Base-by-base conservation (phyloP, 2,888 invertebrate genomes). In the Xanthia icteritia region DNA sequence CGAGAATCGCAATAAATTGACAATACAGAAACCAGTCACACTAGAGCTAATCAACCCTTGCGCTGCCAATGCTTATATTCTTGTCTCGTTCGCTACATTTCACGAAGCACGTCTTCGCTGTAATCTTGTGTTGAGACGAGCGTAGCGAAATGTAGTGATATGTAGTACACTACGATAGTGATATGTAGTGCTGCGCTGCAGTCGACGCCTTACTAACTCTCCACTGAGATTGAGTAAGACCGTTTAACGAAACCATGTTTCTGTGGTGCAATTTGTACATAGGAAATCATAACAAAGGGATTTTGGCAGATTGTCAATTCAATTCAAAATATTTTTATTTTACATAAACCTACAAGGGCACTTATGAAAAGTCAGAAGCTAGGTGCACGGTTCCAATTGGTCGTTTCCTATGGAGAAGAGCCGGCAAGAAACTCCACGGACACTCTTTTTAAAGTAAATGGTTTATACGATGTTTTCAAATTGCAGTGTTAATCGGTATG, bases 101-200 rank as follows among this genome's bases (percentile, higher is more conserved):
- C 45, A 42, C 51, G 77, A 71, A 76, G 58, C 76, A 71, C 69
- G 71, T 70, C 27, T 27, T 63, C 31, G 48, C 54, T 48, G 73
- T 77, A 77, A 76, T 79, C 67, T 80, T 54, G 77, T 69, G 66
- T 63, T 39, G n/a, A 66, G 45, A 77, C 66, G 81, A 72, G 79
- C 73, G 65, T 36, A 83, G 71, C 66, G 61, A 66, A 73, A 58
- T 54, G 60, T 65, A 63, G 54, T 73, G 64, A 45, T 66, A 58
- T 56, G 56, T 74, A 63, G 73, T 31, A 31, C n/a, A n/a, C n/a
- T n/a, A n/a, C n/a, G n/a, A n/a, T n/a, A n/a, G n/a, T n/a, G n/a
- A n/a, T n/a, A n/a, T 54, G 17, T 68, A 75, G 45, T 70, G 69
- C 66, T 45, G 48, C 67, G 42, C 77, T 74, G 74, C 61, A 72